These are phyloP conservation scores for Portevinia maculata DNA, from an alignment of 2,888 invertebrate genomes.

Conservation along the genomic window DNA sequence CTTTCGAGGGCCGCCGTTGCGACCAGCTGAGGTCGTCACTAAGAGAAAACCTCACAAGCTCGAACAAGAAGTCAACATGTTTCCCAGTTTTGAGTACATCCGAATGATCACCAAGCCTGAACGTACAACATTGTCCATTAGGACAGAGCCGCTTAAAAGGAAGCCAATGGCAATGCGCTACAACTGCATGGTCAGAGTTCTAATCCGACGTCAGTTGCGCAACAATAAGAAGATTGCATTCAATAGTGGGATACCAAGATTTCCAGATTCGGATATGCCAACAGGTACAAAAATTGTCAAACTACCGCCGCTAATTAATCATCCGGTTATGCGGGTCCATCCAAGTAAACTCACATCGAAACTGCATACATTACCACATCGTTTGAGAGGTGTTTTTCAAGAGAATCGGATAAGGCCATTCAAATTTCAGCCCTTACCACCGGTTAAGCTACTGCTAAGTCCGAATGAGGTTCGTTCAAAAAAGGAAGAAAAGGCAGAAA, in stretches of 20 bases:
- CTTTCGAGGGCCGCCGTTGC: slow-evolving; percentile 45
- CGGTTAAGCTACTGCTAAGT: slow-evolving; percentile 78
- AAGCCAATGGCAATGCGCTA: slow-evolving; percentile 71
- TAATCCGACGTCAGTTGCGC: slow-evolving; percentile 77
- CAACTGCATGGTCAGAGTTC: slow-evolving; percentile 78
- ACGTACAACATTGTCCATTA: slow-evolving; percentile 68
- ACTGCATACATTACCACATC: slow-evolving; percentile 76
- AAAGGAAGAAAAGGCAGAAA: background rate
- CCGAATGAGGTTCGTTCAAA: slow-evolving; percentile 75
- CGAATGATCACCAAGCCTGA: slow-evolving; percentile 77
- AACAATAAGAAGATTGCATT: slow-evolving; percentile 80
- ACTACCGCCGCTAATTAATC: slow-evolving; percentile 76
- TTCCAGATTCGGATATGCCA: slow-evolving; percentile 76
- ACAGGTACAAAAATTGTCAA: slow-evolving; percentile 73
- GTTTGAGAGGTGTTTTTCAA: slow-evolving; percentile 75
- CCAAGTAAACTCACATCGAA: slow-evolving; percentile 70
- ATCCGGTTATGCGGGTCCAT: slow-evolving; percentile 72
- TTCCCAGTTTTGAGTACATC: slow-evolving; percentile 75
- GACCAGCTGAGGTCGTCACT: background rate
- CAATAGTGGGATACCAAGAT: slow-evolving; percentile 79
- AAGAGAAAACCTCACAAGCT: slow-evolving; percentile 18
- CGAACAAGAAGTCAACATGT: slow-evolving; percentile 21
- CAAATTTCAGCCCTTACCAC: slow-evolving; percentile 79
- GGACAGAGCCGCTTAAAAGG: slow-evolving; percentile 59
- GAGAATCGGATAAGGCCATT: slow-evolving; percentile 78